phyloP scores from a whole-genome alignment of 2,113 vertebrate genomes.

The Rafetus swinhoei region DNA sequence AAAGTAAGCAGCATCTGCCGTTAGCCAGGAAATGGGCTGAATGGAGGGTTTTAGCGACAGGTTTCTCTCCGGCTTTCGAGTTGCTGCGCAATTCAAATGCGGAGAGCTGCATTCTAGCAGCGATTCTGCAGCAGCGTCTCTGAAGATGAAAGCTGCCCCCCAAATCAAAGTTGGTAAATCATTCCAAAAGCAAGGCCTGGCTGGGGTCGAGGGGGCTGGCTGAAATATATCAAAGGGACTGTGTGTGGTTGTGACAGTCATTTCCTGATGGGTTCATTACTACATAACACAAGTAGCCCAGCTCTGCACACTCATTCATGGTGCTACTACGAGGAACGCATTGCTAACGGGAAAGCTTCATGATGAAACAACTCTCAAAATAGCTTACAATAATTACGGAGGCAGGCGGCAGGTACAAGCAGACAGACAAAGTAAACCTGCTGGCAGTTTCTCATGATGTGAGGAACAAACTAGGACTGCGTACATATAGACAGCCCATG shows the following conservation, averaged over 20 bases:
- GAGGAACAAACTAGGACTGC: background rate
- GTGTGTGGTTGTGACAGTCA: background rate
- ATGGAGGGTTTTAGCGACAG: background rate
- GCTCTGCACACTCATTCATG: background rate
- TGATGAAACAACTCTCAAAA: background rate
- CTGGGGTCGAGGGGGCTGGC: background rate
- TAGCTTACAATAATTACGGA: background rate
- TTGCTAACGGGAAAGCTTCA: conserved; percentile 13
- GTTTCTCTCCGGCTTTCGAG: background rate
- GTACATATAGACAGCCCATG: background rate
- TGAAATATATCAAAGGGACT: background rate
- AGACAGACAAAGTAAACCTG: background rate
- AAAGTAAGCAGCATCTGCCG: background rate
- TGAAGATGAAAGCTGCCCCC: background rate
- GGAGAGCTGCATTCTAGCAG: background rate
- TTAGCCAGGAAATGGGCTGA: background rate
- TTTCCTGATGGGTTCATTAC: background rate
- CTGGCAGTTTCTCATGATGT: background rate
- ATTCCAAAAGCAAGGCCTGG: background rate
- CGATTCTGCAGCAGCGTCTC: background rate
- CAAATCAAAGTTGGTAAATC: conserved; percentile 6
- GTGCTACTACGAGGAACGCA: background rate
- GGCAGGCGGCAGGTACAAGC: background rate
- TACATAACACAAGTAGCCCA: background rate
- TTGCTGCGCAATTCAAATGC: background rate